These are phyloP conservation scores for Thripadectes ignobilis DNA, from an alignment of 2,797 vertebrate species.

Conservation along the genomic window DNA sequence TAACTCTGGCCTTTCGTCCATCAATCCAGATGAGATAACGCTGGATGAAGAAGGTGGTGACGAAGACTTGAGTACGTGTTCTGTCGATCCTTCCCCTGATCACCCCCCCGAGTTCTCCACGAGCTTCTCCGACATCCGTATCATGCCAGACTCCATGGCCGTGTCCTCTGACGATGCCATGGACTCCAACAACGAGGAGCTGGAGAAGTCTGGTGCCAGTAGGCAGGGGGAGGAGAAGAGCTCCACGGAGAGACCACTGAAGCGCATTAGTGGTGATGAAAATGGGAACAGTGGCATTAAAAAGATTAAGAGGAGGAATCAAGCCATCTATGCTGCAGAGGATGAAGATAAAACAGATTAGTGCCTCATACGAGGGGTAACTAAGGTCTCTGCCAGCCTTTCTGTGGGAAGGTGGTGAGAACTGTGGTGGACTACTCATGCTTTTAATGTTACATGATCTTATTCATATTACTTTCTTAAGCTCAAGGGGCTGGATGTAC, in stretches of 20 bases:
- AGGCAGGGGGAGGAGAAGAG: slow-evolving; percentile 56
- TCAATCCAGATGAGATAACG: slow-evolving; percentile 95
- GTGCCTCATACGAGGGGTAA: not conserved
- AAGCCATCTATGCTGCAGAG: slow-evolving; percentile 86
- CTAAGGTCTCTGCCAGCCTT: not conserved
- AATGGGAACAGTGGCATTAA: slow-evolving; percentile 73
- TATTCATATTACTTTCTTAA: not conserved
- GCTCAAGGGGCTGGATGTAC: not conserved
- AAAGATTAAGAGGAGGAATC: slow-evolving; percentile 93
- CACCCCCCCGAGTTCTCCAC: slow-evolving; percentile 75
- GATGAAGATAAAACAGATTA: slow-evolving; percentile 80
- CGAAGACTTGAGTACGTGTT: slow-evolving; percentile 71
- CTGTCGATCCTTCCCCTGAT: slow-evolving; percentile 71
- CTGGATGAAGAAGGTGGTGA: slow-evolving; percentile 91
- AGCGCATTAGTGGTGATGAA: slow-evolving; percentile 78
- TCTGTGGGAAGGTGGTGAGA: not conserved
- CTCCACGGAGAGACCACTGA: slow-evolving; percentile 69
- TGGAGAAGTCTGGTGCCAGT: slow-evolving; percentile 48
- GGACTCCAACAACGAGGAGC: slow-evolving; percentile 55
- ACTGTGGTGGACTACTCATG: not conserved
- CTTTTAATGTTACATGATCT: slow-evolving; percentile 33
- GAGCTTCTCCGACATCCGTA: slow-evolving; percentile 76
- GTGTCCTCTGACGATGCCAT: slow-evolving; percentile 77
- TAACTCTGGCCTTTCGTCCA: slow-evolving; percentile 83
- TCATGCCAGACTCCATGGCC: slow-evolving; percentile 77